Evolutionary conservation across 2,888 invertebrate species (phyloP).

Genomic region (Drosophila demipolita): DNA sequence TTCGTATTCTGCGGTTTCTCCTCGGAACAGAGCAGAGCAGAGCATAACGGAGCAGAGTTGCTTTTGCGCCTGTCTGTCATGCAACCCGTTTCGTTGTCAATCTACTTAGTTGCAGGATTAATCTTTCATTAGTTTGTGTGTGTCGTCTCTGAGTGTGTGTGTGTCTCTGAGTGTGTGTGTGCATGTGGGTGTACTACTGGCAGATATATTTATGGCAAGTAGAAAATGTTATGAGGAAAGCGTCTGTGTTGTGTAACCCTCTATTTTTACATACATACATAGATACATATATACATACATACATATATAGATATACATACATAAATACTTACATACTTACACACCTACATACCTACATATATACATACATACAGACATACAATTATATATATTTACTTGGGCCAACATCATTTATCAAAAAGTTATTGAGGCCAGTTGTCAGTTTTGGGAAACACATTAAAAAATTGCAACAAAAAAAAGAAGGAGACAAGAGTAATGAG

Average conservation of each 20-base stretch:
- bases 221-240: not conserved
- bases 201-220: not conserved
- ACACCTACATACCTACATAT: not conserved
- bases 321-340: no score
- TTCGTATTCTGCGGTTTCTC: conserved; percentile 50
- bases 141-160: not conserved
- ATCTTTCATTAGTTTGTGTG: conserved; percentile 41
- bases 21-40: not conserved
- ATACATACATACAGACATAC: not conserved
- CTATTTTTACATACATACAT: no score
- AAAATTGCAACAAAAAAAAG: not conserved
- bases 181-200: not conserved
- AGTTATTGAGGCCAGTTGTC: conserved; percentile 12
- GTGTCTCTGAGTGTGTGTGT: not conserved
- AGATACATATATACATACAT: no score
- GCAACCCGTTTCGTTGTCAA: conserved; percentile 48
- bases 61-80: conserved; percentile 34
- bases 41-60: not conserved
- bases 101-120: conserved; percentile 55
- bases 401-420: conserved; percentile 7
- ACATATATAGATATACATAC: no score
- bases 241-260: not conserved
- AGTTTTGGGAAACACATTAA: not conserved
- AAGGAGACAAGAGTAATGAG: not conserved
- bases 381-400: not conserved